Conservation (phyloP, 2,888 invertebrate genomes). For the Lycocerus yunnanus region DNA sequence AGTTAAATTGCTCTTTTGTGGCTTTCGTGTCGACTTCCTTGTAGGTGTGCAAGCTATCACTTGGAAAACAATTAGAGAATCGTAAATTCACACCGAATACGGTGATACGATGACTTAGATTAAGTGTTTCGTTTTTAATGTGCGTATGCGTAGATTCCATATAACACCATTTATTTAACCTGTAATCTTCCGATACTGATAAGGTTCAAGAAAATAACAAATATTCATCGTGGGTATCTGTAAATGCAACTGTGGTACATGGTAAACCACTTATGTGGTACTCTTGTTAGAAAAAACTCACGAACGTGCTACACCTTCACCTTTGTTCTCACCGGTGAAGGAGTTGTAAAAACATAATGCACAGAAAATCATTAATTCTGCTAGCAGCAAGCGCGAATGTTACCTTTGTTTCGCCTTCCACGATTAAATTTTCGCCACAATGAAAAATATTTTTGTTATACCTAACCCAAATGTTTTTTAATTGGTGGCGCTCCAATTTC, state of each 20-base stretch:
- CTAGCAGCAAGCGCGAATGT: slow-evolving; percentile 22
- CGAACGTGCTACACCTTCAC: slow-evolving; percentile 26
- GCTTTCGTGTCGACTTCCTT: not conserved
- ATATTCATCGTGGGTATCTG: slow-evolving; percentile 35
- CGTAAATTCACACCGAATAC: slow-evolving; percentile 11
- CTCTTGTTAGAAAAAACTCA: slow-evolving; percentile 27
- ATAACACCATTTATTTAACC: slow-evolving; percentile 35
- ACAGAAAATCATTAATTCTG: slow-evolving; percentile 27
- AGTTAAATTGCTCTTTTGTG: not conserved
- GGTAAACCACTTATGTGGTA: slow-evolving; percentile 38
- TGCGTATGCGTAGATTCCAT: slow-evolving; percentile 25
- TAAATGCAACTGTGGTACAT: slow-evolving; percentile 38
- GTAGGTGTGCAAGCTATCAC: slow-evolving; percentile 14
- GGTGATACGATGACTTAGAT: slow-evolving; percentile 2
- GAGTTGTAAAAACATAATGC: slow-evolving; percentile 26
- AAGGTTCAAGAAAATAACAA: slow-evolving; percentile 35
- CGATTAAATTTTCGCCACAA: not conserved
- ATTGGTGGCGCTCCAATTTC: not conserved
- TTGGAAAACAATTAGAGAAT: slow-evolving; percentile 6
- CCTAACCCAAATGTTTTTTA: not conserved
- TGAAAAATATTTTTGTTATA: too few relatives aligned
- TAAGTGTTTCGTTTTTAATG: slow-evolving; percentile 13
- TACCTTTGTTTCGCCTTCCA: slow-evolving; percentile 12
- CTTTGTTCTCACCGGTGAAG: slow-evolving; percentile 28
- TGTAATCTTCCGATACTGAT: slow-evolving; percentile 32